Evolutionary conservation across 2,888 invertebrate genomes (phyloP).

Genomic region (Glyphotaelius pellucidus): DNA sequence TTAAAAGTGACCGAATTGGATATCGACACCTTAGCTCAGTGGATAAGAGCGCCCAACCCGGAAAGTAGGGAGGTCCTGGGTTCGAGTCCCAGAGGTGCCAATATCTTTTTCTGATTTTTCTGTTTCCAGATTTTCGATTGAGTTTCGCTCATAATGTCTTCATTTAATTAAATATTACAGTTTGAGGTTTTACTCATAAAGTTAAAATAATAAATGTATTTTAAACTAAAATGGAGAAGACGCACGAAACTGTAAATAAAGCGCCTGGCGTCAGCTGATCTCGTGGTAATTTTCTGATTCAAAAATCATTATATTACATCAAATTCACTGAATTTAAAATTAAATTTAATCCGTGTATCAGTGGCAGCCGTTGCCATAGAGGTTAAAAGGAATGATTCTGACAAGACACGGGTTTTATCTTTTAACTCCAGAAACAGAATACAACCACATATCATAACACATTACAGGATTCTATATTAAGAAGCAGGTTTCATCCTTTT

Average conservation of each 20-base stretch:
- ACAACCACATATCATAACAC: conserved; percentile 50
- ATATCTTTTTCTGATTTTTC: no score
- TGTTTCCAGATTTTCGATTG: no score
- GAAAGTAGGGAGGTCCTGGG: no score
- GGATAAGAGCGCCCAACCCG: no score
- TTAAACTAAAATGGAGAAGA: background rate
- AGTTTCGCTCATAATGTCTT: no score
- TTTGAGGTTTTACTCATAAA: no score
- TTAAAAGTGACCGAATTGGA: no score
- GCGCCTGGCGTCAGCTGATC: background rate
- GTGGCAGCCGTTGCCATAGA: background rate
- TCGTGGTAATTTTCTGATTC: conserved; percentile 23
- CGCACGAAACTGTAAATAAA: background rate
- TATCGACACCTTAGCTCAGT: no score
- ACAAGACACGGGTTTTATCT: conserved; percentile 58
- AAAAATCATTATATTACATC: conserved; percentile 8
- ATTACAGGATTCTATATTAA: conserved; percentile 50
- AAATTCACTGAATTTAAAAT: conserved; percentile 42
- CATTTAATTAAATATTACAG: no score
- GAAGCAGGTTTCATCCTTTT: conserved; percentile 54
- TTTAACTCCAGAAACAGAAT: conserved; percentile 52
- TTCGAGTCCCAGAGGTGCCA: no score
- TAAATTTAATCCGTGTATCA: conserved; percentile 26
- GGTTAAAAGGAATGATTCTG: conserved; percentile 38
- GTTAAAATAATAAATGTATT: background rate